phyloP scores from a whole-genome alignment of 2,888 invertebrate genomes.

The Dryadula phaetusa region DNA sequence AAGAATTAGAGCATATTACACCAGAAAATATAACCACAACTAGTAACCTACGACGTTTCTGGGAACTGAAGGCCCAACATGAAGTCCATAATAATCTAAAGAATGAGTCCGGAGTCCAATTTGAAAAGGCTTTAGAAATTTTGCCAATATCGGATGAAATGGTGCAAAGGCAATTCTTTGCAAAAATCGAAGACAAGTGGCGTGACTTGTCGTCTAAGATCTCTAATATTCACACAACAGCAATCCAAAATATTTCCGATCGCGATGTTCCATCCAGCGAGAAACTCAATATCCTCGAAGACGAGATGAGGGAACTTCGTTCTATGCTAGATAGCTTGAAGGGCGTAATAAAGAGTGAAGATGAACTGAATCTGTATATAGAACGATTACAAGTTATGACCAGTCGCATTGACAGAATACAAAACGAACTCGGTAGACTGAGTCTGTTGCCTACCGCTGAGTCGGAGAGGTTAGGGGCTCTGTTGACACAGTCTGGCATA shows the following conservation, averaged over 20 bases:
- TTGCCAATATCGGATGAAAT: constrained; percentile 94
- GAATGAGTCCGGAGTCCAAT: constrained; percentile 88
- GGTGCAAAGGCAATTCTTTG: constrained; percentile 91
- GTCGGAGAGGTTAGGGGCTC: constrained; percentile 90
- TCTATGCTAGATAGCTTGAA: constrained; percentile 88
- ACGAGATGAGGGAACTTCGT: constrained; percentile 90
- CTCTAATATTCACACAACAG: constrained; percentile 86
- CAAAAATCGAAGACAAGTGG: constrained; percentile 92
- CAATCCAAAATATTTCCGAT: constrained; percentile 88
- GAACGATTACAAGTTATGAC: constrained; percentile 91
- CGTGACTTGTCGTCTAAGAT: constrained; percentile 86
- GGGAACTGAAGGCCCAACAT: constrained; percentile 95
- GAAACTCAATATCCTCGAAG: constrained; percentile 89
- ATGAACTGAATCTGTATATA: constrained; percentile 91
- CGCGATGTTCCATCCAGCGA: constrained; percentile 90
- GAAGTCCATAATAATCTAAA: constrained; percentile 92
- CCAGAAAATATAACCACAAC: constrained; percentile 86
- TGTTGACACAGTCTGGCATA: constrained; percentile 88
- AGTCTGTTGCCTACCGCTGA: constrained; percentile 90
- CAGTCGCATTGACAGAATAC: constrained; percentile 89
- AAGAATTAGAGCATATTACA: constrained; percentile 87
- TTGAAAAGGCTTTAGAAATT: constrained; percentile 91
- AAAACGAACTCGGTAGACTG: constrained; percentile 90
- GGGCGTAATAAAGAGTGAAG: constrained; percentile 92
- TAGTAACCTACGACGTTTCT: constrained; percentile 91